These are phyloP conservation scores for Ichneumoninae sp. DNA, from an alignment of 2,888 invertebrate genomes.

Conservation along the genomic window DNA sequence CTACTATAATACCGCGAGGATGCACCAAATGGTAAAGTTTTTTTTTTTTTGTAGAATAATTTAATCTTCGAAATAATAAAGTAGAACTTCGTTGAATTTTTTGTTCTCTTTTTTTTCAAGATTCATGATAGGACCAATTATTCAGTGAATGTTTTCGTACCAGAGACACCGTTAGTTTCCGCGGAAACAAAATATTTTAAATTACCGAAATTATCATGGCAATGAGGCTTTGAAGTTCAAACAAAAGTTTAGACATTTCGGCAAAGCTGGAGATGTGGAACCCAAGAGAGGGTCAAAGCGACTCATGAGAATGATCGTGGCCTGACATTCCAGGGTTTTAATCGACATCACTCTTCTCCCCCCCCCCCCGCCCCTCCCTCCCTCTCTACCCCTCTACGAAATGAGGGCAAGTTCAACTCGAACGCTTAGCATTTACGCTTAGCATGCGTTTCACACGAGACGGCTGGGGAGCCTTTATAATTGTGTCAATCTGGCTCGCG, in stretches of 20 bases:
- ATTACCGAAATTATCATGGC: slow-evolving; percentile 4
- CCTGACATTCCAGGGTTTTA: slow-evolving; percentile 44
- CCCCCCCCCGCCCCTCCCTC: neutral
- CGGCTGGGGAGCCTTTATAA: slow-evolving; percentile 42
- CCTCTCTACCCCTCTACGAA: neutral
- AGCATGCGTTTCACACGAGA: slow-evolving; percentile 49
- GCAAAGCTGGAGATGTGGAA: neutral
- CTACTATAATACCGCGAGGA: slow-evolving; percentile 84
- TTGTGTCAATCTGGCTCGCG: slow-evolving; percentile 47
- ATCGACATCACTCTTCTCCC: slow-evolving; percentile 32
- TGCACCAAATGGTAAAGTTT: slow-evolving; percentile 84
- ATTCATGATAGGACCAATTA: neutral
- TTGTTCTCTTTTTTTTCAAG: neutral
- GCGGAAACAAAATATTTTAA: neutral
- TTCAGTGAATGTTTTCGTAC: neutral
- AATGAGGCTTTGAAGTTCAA: too few species aligned
- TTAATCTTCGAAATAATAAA: neutral
- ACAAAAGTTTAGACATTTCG: slow-evolving; percentile 33
- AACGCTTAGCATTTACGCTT: slow-evolving; percentile 53
- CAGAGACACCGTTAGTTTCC: neutral
- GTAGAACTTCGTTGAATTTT: neutral
- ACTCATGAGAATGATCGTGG: slow-evolving; percentile 37
- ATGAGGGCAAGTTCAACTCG: neutral
- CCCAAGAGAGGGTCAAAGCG: slow-evolving; percentile 32
- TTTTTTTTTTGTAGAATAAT: slow-evolving; percentile 67